Percentiles rank a stretch among this genome's conserved stretches.
Conservation (phyloP, 2,888 invertebrate genomes). For the Lingula anatina region DNA sequence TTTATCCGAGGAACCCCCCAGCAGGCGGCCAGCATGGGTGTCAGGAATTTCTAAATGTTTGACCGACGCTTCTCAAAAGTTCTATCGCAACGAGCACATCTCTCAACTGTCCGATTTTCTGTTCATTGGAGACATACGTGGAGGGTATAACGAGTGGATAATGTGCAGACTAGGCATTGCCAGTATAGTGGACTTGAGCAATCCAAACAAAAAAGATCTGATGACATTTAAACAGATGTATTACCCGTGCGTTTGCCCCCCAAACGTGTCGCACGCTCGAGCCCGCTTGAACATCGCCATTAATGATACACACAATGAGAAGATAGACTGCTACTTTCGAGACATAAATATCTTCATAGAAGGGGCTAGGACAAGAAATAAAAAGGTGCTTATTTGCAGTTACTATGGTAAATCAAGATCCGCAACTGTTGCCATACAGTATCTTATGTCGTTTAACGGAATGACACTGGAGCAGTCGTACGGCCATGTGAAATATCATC, state of each 20-base stretch:
- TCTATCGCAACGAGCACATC: neutral
- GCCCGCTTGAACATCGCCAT: slow-evolving; percentile 61
- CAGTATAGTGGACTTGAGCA: slow-evolving; percentile 43
- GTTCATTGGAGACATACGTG: slow-evolving; percentile 44
- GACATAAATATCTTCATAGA: slow-evolving; percentile 15
- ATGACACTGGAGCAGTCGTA: slow-evolving; percentile 7
- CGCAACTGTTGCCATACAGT: slow-evolving; percentile 9
- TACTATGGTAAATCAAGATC: slow-evolving; percentile 2
- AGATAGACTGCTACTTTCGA: slow-evolving; percentile 20
- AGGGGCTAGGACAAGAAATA: slow-evolving; percentile 6
- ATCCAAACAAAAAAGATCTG: slow-evolving; percentile 7
- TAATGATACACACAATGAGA: slow-evolving; percentile 56
- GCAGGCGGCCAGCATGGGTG: too few species aligned
- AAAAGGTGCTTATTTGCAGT: slow-evolving; percentile 11
- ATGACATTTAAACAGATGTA: neutral
- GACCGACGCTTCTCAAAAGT: too few species aligned
- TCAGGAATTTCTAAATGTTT: too few species aligned
- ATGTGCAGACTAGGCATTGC: slow-evolving; percentile 45
- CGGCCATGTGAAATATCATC: slow-evolving; percentile 4
- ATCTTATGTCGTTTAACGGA: slow-evolving; percentile 8
- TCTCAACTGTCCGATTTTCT: slow-evolving; percentile 16
- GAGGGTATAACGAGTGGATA: slow-evolving; percentile 42
- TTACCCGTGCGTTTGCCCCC: slow-evolving; percentile 9
- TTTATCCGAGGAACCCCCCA: too few species aligned
- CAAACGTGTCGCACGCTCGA: slow-evolving; percentile 3